Evolutionary conservation across 2,797 vertebrate species (phyloP).

Genomic region (Tiaroga cobitis): DNA sequence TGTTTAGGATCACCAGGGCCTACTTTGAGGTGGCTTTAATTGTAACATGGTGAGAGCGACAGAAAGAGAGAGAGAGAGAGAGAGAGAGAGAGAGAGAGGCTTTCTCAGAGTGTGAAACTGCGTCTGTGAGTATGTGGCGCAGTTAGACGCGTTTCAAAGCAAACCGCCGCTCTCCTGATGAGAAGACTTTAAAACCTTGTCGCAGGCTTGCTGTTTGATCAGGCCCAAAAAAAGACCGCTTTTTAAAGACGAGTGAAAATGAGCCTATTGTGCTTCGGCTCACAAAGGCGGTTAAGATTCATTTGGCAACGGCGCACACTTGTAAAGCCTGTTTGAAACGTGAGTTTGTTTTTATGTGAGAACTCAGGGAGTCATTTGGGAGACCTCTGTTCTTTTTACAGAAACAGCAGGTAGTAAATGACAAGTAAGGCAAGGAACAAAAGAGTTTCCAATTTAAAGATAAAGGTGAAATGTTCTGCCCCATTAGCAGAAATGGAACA

Average conservation of each 20-base stretch:
- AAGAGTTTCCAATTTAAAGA: constrained; percentile 8
- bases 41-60: constrained; percentile 59
- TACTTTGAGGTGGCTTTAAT: constrained; percentile 72
- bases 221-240: constrained; percentile 65
- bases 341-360: constrained; percentile 49
- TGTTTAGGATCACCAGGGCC: constrained; percentile 69
- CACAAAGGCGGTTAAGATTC: constrained; percentile 71
- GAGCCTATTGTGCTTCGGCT: constrained; percentile 75
- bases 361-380: constrained; percentile 38
- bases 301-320: constrained; percentile 74
- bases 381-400: constrained; percentile 30
- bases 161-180: constrained; percentile 58
- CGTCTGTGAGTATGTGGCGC: constrained; percentile 70
- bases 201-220: constrained; percentile 70
- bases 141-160: constrained; percentile 76
- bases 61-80: neutral
- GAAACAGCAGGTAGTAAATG: constrained; percentile 32
- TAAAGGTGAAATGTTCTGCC: neutral
- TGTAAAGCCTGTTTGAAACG: constrained; percentile 72
- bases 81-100: neutral
- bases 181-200: constrained; percentile 54
- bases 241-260: constrained; percentile 75
- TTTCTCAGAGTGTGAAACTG: constrained; percentile 27
- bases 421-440: constrained; percentile 6
- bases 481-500: neutral